Conservation (phyloP, 2,888 invertebrate species). For the Drosophila pseudotakahashii region DNA sequence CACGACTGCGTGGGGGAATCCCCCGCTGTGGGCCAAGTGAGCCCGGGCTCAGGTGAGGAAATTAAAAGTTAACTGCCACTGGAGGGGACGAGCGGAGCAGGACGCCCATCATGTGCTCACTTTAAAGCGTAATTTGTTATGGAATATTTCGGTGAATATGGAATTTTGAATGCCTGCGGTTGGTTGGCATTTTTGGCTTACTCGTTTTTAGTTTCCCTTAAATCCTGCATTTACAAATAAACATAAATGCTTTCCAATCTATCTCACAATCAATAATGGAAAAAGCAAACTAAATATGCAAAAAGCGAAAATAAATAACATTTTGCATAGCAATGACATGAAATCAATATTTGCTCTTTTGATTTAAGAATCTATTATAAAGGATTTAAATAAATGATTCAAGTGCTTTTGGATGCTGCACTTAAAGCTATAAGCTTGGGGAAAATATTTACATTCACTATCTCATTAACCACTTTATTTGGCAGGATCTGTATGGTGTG, state of each 20-base stretch:
- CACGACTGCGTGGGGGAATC: slow-evolving; percentile 21
- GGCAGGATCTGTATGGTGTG: not conserved
- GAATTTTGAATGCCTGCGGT: not conserved
- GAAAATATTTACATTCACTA: slow-evolving; percentile 2
- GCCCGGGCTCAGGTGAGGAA: slow-evolving; percentile 42
- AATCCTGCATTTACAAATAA: not conserved
- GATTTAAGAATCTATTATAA: not conserved
- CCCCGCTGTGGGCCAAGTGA: slow-evolving; percentile 34
- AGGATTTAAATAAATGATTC: not conserved
- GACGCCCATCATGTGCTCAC: slow-evolving; percentile 20
- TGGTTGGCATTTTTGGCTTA: not conserved
- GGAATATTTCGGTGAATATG: slow-evolving; percentile 4
- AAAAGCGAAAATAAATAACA: slow-evolving; percentile 9
- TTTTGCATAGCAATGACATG: not conserved
- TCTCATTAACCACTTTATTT: not conserved
- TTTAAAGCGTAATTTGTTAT: slow-evolving; percentile 13
- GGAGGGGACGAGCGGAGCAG: slow-evolving; percentile 21
- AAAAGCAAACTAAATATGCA: slow-evolving; percentile 6
- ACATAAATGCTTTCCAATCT: slow-evolving; percentile 1
- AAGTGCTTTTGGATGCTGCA: no score
- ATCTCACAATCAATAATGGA: slow-evolving; percentile 4
- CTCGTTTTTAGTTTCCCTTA: slow-evolving; percentile 1
- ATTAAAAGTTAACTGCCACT: slow-evolving; percentile 50
- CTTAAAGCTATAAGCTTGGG: not conserved
- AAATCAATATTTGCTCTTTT: slow-evolving; percentile 1